These are phyloP conservation scores for Bradypodion pumilum DNA, from an alignment of 2,797 vertebrate genomes.

Conservation along the genomic window DNA sequence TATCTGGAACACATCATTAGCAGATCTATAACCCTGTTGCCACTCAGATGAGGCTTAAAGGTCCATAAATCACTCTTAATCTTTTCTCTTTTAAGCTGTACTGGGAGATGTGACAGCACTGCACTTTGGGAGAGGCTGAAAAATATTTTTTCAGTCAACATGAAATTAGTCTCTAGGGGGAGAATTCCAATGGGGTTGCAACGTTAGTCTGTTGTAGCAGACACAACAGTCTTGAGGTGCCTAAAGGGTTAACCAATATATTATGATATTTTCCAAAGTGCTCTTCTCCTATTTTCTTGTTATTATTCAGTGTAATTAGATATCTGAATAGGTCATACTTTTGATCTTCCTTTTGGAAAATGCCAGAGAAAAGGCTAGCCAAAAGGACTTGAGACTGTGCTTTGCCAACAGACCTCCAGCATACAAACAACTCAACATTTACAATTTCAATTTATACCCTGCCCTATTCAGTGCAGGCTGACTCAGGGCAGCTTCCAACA, in stretches of 20 bases:
- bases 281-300: not conserved
- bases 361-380: not conserved
- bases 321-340: not conserved
- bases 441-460: no score
- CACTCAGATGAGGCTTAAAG: slow-evolving; percentile 44
- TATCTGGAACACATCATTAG: slow-evolving; percentile 50
- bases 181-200: not conserved
- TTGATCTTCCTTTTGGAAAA: not conserved
- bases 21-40: slow-evolving; percentile 20
- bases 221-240: not conserved
- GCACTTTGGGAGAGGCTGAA: not conserved
- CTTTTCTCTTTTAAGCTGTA: not conserved
- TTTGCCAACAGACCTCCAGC: no score
- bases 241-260: not conserved
- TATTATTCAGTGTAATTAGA: not conserved
- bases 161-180: not conserved
- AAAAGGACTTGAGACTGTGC: not conserved
- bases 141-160: not conserved
- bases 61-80: not conserved
- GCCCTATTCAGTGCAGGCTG: no score
- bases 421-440: not conserved
- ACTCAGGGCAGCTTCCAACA: no score
- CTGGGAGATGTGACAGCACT: not conserved
- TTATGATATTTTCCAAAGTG: not conserved
- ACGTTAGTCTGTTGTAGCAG: not conserved